Conservation (phyloP, 2,113 vertebrate species). For the Danio rerio region DNA sequence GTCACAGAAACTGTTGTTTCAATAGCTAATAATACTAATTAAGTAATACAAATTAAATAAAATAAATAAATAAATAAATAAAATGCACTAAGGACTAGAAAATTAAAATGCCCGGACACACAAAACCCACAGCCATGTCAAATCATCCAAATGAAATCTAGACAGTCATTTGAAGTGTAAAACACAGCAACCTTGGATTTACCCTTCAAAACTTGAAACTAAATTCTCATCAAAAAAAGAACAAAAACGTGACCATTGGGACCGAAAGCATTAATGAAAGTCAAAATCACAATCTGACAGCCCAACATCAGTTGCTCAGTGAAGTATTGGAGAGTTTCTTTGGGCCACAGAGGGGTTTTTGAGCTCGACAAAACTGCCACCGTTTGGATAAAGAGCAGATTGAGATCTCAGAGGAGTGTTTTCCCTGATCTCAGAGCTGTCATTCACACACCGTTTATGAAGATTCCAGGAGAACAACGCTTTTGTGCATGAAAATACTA, state of each 20-base stretch:
- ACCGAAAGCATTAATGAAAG: not conserved
- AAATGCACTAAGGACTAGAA: too few relatives aligned
- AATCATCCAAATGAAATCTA: not conserved
- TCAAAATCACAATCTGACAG: not conserved
- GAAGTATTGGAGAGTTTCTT: conserved; percentile 23
- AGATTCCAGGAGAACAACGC: not conserved
- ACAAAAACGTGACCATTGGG: not conserved
- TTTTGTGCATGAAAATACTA: not conserved
- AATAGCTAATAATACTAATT: too few relatives aligned
- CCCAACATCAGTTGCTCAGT: conserved; percentile 9
- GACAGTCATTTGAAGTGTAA: not conserved
- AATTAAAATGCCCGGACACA: too few relatives aligned
- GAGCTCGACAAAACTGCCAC: conserved; percentile 2
- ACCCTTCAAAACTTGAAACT: not conserved
- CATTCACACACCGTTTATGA: not conserved
- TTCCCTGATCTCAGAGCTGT: conserved; percentile 12
- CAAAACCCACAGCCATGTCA: not conserved
- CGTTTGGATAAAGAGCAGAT: conserved; percentile 14
- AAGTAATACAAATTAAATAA: too few relatives aligned
- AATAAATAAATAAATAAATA: too few relatives aligned
- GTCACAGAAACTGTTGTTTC: too few relatives aligned
- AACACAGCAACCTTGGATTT: not conserved
- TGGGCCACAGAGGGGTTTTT: conserved; percentile 31
- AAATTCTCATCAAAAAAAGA: not conserved
- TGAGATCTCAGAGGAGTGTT: conserved; percentile 6